A percentile compares a stretch with the other conserved stretches of the same genome.
These are phyloP conservation scores for Drosophila hydei DNA, from an alignment of 1,140 invertebrate species.

Conservation along the genomic window DNA sequence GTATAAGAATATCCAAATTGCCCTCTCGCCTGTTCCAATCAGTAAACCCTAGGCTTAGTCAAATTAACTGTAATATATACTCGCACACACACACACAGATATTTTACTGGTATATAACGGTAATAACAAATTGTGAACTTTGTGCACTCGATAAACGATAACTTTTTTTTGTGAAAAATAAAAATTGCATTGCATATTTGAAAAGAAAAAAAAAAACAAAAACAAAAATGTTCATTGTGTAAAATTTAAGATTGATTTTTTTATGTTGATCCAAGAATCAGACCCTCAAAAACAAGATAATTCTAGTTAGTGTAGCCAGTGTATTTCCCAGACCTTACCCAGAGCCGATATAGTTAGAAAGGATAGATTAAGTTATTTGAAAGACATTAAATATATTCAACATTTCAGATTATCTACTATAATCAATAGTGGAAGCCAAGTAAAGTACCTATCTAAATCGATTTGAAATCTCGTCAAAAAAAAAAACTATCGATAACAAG, in stretches of 20 bases:
- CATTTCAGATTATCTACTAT: too few relatives aligned
- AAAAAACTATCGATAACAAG: not conserved
- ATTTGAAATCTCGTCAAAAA: too few relatives aligned
- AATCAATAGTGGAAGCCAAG: too few relatives aligned
- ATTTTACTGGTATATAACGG: not conserved
- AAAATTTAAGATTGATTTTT: conserved; percentile 7
- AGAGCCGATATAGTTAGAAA: too few relatives aligned
- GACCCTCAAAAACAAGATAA: too few relatives aligned
- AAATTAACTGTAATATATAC: conserved; percentile 62
- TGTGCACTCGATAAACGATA: conserved; percentile 55
- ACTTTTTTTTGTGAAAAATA: conserved; percentile 65
- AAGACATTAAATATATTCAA: too few relatives aligned
- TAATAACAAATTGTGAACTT: conserved; percentile 33
- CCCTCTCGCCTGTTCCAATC: conserved; percentile 15
- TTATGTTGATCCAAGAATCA: too few relatives aligned
- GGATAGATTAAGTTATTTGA: too few relatives aligned
- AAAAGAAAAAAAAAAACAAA: too few relatives aligned
- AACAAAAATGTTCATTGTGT: conserved; percentile 24
- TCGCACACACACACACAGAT: conserved; percentile 15
- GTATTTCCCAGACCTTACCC: too few relatives aligned
- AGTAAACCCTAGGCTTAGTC: conserved; percentile 62
- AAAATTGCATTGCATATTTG: conserved; percentile 51
- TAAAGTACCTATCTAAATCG: too few relatives aligned
- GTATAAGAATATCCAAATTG: conserved; percentile 13
- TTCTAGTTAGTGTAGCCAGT: too few relatives aligned